A percentile compares a stretch with the other conserved stretches of the same genome.
Evolutionary conservation across 2,797 vertebrate species (phyloP).

Genomic region (Pangasius krempfi): DNA sequence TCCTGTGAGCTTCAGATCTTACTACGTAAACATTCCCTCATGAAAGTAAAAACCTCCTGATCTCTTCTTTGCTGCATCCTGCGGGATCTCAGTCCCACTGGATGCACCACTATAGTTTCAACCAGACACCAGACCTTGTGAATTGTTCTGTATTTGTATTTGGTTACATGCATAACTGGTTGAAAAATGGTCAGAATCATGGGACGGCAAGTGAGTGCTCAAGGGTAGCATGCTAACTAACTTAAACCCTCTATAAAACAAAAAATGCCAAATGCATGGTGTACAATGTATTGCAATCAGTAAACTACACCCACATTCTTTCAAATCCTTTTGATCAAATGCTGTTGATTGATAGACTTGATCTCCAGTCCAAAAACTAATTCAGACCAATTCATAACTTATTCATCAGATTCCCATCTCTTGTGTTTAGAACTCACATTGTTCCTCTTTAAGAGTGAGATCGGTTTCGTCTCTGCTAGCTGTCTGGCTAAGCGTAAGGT

Average conservation of each 20-base stretch:
- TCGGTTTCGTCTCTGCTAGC: slow-evolving; percentile 37
- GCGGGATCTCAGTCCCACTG: not conserved
- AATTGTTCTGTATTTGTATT: not conserved
- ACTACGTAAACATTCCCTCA: not conserved
- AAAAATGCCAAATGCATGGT: not conserved
- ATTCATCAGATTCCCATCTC: slow-evolving; percentile 50
- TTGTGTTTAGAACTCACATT: slow-evolving; percentile 46
- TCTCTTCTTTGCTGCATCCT: not conserved
- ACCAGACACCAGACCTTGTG: not conserved
- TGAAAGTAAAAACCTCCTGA: not conserved
- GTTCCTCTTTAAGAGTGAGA: slow-evolving; percentile 36
- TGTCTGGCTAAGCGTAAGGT: slow-evolving; percentile 42
- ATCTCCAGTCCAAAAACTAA: slow-evolving; percentile 31
- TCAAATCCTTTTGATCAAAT: slow-evolving; percentile 37
- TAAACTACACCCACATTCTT: slow-evolving; percentile 20
- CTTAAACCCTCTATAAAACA: not conserved
- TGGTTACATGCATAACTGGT: not conserved
- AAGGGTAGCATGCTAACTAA: not conserved
- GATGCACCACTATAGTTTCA: not conserved
- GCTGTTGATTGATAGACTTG: slow-evolving; percentile 26
- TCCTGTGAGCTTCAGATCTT: not conserved
- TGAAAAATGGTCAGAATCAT: not conserved
- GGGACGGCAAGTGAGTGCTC: not conserved
- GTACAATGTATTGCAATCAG: not conserved
- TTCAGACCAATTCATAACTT: slow-evolving; percentile 45